Evolutionary conservation across 2,113 vertebrate genomes (phyloP).

Genomic region (Bettongia penicillata): DNA sequence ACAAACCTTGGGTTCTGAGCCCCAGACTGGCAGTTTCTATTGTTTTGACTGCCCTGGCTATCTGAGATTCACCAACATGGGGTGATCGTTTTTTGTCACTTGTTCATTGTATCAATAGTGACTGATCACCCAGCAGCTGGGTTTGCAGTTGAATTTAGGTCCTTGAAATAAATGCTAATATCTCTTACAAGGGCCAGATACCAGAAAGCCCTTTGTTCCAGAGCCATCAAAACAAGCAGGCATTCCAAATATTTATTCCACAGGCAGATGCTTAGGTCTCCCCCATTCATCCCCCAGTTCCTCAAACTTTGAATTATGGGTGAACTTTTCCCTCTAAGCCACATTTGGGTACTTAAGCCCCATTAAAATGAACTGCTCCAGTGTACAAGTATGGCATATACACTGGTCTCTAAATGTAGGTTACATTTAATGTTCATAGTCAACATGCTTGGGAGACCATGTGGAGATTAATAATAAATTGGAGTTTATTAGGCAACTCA

Average conservation of each 20-base stretch:
- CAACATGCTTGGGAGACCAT: background rate
- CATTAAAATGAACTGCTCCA: background rate
- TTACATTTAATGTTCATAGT: background rate
- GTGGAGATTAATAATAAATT: background rate
- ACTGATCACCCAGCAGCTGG: conserved; percentile 55
- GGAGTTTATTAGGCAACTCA: background rate
- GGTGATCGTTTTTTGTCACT: conserved; percentile 34
- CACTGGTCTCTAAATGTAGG: too few species aligned
- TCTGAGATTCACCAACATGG: conserved; percentile 46
- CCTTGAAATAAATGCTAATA: conserved; percentile 59
- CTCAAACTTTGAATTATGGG: background rate
- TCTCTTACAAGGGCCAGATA: conserved; percentile 36
- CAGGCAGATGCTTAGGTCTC: conserved; percentile 37
- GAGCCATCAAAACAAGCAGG: conserved; percentile 28
- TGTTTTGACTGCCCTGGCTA: background rate
- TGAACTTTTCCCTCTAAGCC: background rate
- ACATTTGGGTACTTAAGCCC: background rate
- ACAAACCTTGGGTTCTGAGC: background rate
- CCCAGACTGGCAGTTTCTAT: background rate
- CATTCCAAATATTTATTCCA: conserved; percentile 14
- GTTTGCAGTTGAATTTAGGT: conserved; percentile 52
- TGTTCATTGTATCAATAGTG: conserved; percentile 39
- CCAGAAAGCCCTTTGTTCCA: conserved; percentile 38
- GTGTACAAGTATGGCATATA: too few species aligned
- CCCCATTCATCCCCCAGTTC: conserved; percentile 14